phyloP scores from a whole-genome alignment of 2,888 invertebrate genomes.

The Nemotelus nigrinus region DNA sequence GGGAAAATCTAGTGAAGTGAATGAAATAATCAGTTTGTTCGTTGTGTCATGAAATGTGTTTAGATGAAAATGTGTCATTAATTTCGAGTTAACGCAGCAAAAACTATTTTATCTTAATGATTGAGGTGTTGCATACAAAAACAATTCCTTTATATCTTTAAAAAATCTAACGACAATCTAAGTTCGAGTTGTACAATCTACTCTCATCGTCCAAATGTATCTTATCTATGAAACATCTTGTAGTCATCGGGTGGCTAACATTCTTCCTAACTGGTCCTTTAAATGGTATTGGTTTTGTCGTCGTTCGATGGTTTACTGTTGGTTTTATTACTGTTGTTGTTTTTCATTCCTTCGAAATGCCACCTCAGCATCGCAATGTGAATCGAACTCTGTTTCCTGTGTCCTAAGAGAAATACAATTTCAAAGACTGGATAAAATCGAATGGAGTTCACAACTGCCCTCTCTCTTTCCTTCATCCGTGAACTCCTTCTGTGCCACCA shows the following conservation, averaged over 20 bases:
- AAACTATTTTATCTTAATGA: too few species aligned
- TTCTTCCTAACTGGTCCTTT: not conserved
- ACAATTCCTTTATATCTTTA: too few species aligned
- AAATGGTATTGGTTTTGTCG: slow-evolving; percentile 36
- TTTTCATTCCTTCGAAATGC: not conserved
- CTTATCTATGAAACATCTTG: too few species aligned
- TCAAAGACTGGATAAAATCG: slow-evolving; percentile 24
- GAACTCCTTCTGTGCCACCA: not conserved
- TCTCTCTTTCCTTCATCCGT: not conserved
- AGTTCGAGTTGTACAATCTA: too few species aligned
- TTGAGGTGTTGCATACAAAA: too few species aligned
- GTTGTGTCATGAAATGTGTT: too few species aligned
- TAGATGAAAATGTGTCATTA: too few species aligned
- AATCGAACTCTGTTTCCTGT: slow-evolving; percentile 22
- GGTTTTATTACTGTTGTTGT: not conserved
- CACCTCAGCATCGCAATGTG: slow-evolving; percentile 4
- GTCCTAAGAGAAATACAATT: not conserved
- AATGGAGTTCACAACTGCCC: not conserved
- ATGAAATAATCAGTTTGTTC: too few species aligned
- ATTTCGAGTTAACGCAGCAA: too few species aligned
- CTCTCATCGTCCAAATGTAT: too few species aligned
- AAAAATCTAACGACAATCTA: too few species aligned
- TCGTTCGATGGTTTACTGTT: slow-evolving; percentile 21
- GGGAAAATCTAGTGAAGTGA: too few species aligned
- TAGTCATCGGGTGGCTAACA: not conserved